Percentiles rank a stretch among this genome's conserved stretches.
Conservation (phyloP, 1,140 invertebrate genomes). For the Pseudomyrmex dendroicus region DNA sequence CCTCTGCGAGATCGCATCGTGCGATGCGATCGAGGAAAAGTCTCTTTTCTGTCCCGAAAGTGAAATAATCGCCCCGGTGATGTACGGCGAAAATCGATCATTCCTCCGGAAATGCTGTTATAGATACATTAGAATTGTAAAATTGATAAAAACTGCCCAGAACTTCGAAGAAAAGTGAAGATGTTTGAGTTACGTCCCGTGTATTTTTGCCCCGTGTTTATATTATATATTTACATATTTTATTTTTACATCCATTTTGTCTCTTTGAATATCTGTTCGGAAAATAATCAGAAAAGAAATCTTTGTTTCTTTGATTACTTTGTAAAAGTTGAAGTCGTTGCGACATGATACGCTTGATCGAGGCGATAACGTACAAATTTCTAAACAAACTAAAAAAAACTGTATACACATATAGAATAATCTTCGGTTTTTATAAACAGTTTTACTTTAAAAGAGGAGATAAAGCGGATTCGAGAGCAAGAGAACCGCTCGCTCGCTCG, state of each 20-base stretch:
- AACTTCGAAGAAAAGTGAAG: background rate
- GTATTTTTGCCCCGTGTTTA: background rate
- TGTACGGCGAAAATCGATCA: background rate
- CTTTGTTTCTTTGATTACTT: background rate
- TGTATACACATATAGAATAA: slow-evolving; percentile 34
- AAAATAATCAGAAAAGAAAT: background rate
- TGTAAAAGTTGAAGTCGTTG: background rate
- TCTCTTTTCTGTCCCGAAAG: slow-evolving; percentile 16
- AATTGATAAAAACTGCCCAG: background rate
- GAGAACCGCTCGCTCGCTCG: slow-evolving; percentile 5
- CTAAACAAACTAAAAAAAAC: background rate
- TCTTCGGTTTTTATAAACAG: slow-evolving; percentile 11
- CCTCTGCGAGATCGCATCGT: slow-evolving; percentile 49
- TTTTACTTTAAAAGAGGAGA: slow-evolving; percentile 11
- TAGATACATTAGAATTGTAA: no score
- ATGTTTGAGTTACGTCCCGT: background rate
- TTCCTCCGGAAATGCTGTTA: background rate
- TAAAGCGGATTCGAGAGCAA: slow-evolving; percentile 35
- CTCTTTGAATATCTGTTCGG: background rate
- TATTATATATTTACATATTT: background rate
- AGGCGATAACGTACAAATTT: background rate
- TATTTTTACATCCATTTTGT: no score
- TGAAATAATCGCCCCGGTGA: slow-evolving; percentile 54
- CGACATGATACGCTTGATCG: background rate
- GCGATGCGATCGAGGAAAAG: slow-evolving; percentile 21